Conservation (phyloP, 1,140 invertebrate genomes). For the Holotrichia oblita region DNA sequence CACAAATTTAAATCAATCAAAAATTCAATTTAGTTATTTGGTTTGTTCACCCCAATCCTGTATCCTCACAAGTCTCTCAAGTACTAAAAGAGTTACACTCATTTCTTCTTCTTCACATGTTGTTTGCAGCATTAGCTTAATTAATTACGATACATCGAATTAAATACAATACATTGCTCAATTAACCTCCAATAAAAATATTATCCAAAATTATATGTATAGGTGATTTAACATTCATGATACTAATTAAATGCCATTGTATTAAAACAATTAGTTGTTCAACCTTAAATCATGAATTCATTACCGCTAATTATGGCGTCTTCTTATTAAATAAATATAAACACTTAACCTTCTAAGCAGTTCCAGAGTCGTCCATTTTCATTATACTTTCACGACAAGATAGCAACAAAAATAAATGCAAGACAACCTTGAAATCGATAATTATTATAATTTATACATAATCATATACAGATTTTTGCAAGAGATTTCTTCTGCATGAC, state of each 20-base stretch:
- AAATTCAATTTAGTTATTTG: no score
- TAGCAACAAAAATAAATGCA: background rate
- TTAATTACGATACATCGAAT: no score
- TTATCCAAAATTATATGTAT: no score
- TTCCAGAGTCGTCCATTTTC: background rate
- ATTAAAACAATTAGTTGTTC: background rate
- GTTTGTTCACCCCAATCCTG: no score
- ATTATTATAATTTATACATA: conserved; percentile 25
- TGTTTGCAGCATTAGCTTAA: no score
- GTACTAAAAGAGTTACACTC: no score
- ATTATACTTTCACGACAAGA: background rate
- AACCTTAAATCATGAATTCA: background rate
- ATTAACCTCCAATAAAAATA: no score
- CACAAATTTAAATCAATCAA: no score
- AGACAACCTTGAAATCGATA: conserved; percentile 22
- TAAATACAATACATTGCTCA: no score
- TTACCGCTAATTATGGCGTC: background rate
- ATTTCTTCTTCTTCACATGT: no score
- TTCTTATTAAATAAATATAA: background rate
- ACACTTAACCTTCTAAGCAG: background rate
- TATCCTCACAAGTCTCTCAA: no score
- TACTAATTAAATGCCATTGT: background rate
- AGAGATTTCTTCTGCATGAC: conserved; percentile 12
- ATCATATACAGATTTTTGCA: conserved; percentile 27
- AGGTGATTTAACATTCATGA: no score